Evolutionary conservation across 2,113 vertebrate species (phyloP), one percentile per base, ranked within the genome.

Genomic region (Pseudorasbora parva): DNA sequence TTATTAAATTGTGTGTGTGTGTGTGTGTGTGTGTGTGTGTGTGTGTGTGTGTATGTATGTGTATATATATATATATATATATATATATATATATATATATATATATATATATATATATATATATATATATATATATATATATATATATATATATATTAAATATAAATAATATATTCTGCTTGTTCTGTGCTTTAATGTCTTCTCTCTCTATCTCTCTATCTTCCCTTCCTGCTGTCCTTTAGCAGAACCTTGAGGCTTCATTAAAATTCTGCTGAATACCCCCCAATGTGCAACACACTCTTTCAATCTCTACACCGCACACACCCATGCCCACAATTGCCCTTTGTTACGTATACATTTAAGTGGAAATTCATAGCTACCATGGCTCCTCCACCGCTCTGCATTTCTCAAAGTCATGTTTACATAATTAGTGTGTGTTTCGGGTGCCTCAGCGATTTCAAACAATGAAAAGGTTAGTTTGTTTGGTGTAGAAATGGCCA

Each of bases 301-400:
- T 51, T 76, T 62, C 81, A 74, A 54, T 82, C 84, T 43, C 84
- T 11, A 59, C n/a, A 43, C 71, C 64, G n/a, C 49, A 81, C 69
- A 71, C 78, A 68, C 83, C 49, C 62, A 19, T 23, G 69, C 37
- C 62, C 57, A 80, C 43, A 78, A 8, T 51, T 54, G 56, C 83
- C 86, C 84, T 91, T 86, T 90, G 80, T 90, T 89, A 91, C 85
- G 75, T 89, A 89, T 85, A 87, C 78, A 88, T 90, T 87, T 82
- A 68, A 83, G 84, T 80, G 74, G 71, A 88, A 88, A 89, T 86
- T 81, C 87, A 84, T 74, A 78, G 9, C 62, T 85, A 81, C 37
- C 33, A 37, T 73, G 66, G 49, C 64, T 82, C 41, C 59, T 86
- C 45, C 56, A 64, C 47, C 37, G 68, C 78, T 87, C 66, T 82